Percentiles rank a stretch among this genome's conserved stretches.
These are phyloP conservation scores for Actenoides lindsayi DNA, from an alignment of 2,113 vertebrate genomes.

Conservation along the genomic window DNA sequence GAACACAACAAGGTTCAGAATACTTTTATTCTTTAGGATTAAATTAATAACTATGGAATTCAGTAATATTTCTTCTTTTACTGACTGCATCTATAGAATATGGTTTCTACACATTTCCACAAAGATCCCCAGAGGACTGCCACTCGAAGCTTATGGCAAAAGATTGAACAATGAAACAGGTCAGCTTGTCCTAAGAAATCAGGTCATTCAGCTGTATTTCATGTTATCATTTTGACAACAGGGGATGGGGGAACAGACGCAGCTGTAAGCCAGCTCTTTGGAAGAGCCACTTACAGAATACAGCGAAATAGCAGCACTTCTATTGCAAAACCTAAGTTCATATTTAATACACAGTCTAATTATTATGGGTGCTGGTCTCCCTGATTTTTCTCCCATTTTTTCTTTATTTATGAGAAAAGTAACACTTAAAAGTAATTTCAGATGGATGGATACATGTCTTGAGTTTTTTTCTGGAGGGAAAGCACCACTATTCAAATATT, in stretches of 20 bases:
- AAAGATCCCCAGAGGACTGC: conserved; percentile 40
- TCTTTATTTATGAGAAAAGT: background rate
- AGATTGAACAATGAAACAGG: conserved; percentile 64
- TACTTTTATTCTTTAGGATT: background rate
- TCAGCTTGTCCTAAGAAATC: conserved; percentile 70
- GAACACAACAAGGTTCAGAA: background rate
- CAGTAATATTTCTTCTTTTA: background rate
- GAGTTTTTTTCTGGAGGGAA: background rate
- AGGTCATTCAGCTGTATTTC: conserved; percentile 60
- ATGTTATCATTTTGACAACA: conserved; percentile 67
- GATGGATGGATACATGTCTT: background rate
- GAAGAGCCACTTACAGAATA: background rate
- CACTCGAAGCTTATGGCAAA: conserved; percentile 54
- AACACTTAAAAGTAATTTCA: background rate
- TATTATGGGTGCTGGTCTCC: background rate
- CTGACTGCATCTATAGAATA: background rate
- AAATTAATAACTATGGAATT: background rate
- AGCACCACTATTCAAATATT: background rate
- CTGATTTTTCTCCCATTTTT: background rate
- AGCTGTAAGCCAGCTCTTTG: background rate
- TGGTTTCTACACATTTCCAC: conserved; percentile 12
- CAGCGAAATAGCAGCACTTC: background rate
- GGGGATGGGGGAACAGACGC: background rate
- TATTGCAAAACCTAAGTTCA: background rate
- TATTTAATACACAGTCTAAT: background rate